Evolutionary conservation across 2,888 invertebrate species (phyloP), one percentile per base, ranked within the genome.

Genomic region (Beris morrisii): DNA sequence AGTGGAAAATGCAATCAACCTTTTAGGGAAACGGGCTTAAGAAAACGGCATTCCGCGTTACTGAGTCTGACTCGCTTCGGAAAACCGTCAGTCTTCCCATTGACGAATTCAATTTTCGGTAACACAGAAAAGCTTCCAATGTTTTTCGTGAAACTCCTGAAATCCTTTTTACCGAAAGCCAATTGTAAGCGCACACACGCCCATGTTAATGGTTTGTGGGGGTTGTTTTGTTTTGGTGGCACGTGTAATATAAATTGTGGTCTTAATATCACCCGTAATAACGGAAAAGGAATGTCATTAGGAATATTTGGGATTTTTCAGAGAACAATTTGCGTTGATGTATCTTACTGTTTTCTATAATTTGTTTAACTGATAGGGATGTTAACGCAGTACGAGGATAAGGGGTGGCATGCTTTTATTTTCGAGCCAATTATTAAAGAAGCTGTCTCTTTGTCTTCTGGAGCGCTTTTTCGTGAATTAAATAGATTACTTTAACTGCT

Each of bases 131-230:
- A 61, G 61, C 61, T 61, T 38, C 50, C 61, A 46, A 59, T 59
- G 46, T 59, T 59, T 43, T 52, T 61, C 38, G 12, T 11, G 50
- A 28, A 52, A 50, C 43, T 15, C 28, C n/a, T 9, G 38, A 61
- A 61, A 61, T 61, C 61, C 61, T 52, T 61, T 38, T 61, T 61
- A 43, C 61, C 38, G 61, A 52, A 50, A 61, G 52, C 61, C 61
- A 61, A 61, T 52, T 61, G 22, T 43, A 32, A 30, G 43, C 46
- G 31, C 50, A 22, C 50, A 43, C 59, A 32, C 22, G 22, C 38
- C 43, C 15, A 38, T 56, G 38, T 32, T n/a, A 38, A 56, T 55
- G 44, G 44, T 56, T 56, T 56, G 4, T 6, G 2, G 38, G 38
- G 7, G 5, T 1, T 38, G 38, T 38, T 22, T 22, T 22, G 38